Evolutionary conservation across 2,888 invertebrate genomes (phyloP), one percentile per base, ranked within the genome.

Genomic region (Sarcophaga variegata): DNA sequence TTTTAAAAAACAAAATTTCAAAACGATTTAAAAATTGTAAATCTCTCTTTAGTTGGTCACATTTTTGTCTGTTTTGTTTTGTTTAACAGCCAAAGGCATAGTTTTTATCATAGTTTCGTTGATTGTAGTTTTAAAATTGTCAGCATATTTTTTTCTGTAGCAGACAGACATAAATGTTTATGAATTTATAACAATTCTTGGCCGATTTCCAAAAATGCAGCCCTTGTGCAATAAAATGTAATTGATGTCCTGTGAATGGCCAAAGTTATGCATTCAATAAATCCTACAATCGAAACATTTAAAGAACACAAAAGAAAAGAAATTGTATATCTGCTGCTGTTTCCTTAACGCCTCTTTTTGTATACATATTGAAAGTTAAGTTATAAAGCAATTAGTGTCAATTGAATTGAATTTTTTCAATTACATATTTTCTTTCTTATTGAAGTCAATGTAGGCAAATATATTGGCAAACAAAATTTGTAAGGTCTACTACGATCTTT

Each of bases 211-310:
- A 72, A 67, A 71, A 3, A 71, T 60, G 37, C 66, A 66, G 27
- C 10, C 79, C 75, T 6, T 62, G 8, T 83, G 8, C 62, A 37
- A 75, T 69, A 69, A 69, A 70, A n/a, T 63, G 14, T 74, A 78
- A 78, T 72, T 78, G 67, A 72, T 83, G 71, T 2, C 70, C 75
- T 76, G 60, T 83, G 49, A 71, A 78, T 62, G 60, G 22, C 77
- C 22, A 63, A 72, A 72, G 45, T 47, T 70, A 64, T 77, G 54
- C 45, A 67, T 71, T 64, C 71, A 77, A 77, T 82, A 70, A 76
- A 70, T 54, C 63, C 70, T 76, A 59, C n/a, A 27, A 72, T 54
- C 37, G 25, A 20, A 47, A 27, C n/a, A 70, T 76, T 76, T 76
- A 76, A 64, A 20, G 2, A 5, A 62, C 2, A 62, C 17, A 54